Conservation (phyloP, 2,797 vertebrate genomes). For the Lindbergichthys nudifrons region DNA sequence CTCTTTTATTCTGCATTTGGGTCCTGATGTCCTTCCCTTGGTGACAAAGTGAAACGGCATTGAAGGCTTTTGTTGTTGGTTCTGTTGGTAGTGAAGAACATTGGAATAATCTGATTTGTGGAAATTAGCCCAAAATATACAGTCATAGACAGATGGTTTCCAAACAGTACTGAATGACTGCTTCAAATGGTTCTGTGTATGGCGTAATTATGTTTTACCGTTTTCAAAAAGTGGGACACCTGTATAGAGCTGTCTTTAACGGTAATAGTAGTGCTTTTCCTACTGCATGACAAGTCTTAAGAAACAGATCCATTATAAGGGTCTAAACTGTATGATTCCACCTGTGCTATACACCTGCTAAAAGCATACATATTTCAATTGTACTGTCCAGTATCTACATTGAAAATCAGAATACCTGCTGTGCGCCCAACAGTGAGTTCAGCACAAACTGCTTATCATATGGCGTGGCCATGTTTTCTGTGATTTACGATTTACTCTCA, state of each 20-base stretch:
- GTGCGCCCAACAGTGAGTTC: neutral
- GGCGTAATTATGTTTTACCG: too few relatives aligned
- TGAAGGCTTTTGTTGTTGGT: too few relatives aligned
- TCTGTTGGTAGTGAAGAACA: too few relatives aligned
- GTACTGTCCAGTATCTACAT: neutral
- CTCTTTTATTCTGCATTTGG: too few relatives aligned
- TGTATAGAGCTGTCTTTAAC: neutral
- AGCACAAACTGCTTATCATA: conserved; percentile 27
- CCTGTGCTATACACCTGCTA: conserved; percentile 7
- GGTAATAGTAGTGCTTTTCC: neutral
- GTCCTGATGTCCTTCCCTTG: too few relatives aligned
- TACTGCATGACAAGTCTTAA: neutral
- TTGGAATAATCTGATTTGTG: too few relatives aligned
- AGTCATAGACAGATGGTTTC: too few relatives aligned
- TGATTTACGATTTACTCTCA: conserved; percentile 48
- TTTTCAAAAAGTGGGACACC: neutral
- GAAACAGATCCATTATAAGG: neutral
- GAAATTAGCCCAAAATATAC: too few relatives aligned
- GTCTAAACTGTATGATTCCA: conserved; percentile 4
- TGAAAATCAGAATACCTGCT: conserved; percentile 4
- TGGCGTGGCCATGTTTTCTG: conserved; percentile 19
- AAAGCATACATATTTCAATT: conserved; percentile 3
- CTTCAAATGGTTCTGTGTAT: too few relatives aligned
- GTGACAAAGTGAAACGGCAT: too few relatives aligned
- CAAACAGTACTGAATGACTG: too few relatives aligned